Base-by-base conservation (phyloP, 2,797 vertebrate species). In the Tympanoctomys barrerae region DNA sequence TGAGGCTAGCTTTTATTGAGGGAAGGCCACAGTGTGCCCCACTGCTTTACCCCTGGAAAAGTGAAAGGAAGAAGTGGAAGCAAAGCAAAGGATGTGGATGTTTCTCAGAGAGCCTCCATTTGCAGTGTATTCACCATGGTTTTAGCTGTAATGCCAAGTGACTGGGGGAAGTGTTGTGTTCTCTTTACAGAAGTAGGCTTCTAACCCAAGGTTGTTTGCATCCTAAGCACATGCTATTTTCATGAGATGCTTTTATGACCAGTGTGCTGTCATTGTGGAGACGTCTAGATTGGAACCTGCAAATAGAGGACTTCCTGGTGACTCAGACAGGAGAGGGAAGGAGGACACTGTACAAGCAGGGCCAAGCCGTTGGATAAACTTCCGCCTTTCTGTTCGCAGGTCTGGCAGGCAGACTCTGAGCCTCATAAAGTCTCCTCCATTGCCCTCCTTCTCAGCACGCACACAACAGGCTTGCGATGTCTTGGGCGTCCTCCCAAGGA, bases 281-380 rank as follows among this genome's bases (percentile, higher is more conserved):
- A 11, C 75, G 22, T 54, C 62, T 92, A 54, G 84, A 59, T 61
- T 85, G 73, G 83, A 80, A 87, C 33, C 64, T 89, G 49, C 73
- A 49, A 90, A 94, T 96, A 59, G n/a, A 87, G 78, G n/a, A 91
- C 49, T 86, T 39, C 39, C 79, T 57, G 57, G 66, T 78, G 87
- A 79, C 70, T 81, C 36, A n/a, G 33, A 24, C 21, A 49, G 31
- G 14, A 52, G 57, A 31, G 54, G 26, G 46, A 57, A 57, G 46
- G 61, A n/a, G 61, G 31, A 64, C 0, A 0, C 61, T n/a, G 46
- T 46, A 33, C 71, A 57, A 42, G 68, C 36, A 87, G 80, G 70
- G 70, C 10, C 33, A 10, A 77, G 79, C 10, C 7, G 21, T 28
- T 8, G 19, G 0, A 61, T 49, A 73, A 94, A 87, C 95, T 89